phyloP scores from a whole-genome alignment of 2,888 invertebrate genomes.

The Eupithecia centaureata region DNA sequence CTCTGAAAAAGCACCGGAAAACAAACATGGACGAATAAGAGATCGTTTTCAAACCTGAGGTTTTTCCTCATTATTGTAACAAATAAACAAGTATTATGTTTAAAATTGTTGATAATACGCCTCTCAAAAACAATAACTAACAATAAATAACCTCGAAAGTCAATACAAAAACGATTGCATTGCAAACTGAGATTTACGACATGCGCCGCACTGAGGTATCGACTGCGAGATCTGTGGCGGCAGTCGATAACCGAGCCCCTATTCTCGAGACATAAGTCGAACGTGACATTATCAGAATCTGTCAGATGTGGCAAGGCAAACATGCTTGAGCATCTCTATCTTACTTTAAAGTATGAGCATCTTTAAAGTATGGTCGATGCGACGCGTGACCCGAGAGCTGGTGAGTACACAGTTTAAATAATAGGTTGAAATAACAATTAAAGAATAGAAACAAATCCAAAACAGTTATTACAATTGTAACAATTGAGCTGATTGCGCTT shows the following conservation, averaged over 20 bases:
- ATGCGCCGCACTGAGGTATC: slow-evolving; percentile 37
- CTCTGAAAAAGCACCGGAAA: neutral
- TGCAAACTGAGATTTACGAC: slow-evolving; percentile 41
- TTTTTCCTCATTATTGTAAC: neutral
- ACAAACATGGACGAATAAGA: too few relatives aligned
- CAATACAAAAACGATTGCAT: slow-evolving; percentile 39
- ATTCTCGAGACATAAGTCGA: slow-evolving; percentile 12
- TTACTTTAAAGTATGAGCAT: neutral
- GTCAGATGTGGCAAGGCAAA: slow-evolving; percentile 2
- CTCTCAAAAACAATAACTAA: neutral
- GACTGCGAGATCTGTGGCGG: slow-evolving; percentile 33
- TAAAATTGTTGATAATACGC: neutral
- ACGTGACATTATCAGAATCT: slow-evolving; percentile 12
- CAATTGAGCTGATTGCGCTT: too few relatives aligned
- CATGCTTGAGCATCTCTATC: neutral
- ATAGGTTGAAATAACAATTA: too few relatives aligned
- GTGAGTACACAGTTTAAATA: too few relatives aligned
- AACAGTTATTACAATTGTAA: too few relatives aligned
- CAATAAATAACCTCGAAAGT: slow-evolving; percentile 10
- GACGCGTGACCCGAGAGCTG: too few relatives aligned
- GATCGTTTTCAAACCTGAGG: neutral
- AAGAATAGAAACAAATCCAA: too few relatives aligned
- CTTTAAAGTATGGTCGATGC: too few relatives aligned
- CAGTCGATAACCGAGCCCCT: slow-evolving; percentile 19
- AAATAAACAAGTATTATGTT: neutral